These are phyloP conservation scores for Psittacula cyanocephala DNA, from an alignment of 2,113 vertebrate genomes.

Conservation along the genomic window DNA sequence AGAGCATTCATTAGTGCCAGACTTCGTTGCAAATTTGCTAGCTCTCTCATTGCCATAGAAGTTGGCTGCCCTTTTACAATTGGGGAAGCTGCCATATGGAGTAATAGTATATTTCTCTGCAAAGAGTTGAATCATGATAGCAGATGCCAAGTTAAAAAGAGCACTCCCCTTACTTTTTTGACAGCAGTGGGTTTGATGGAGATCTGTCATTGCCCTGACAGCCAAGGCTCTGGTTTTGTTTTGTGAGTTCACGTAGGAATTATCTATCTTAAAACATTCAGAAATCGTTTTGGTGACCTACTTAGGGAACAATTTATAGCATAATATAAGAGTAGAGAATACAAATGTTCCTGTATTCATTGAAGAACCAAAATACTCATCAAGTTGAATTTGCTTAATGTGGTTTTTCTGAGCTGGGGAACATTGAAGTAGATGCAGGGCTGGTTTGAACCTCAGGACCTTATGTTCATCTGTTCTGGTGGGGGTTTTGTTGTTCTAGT, in stretches of 20 bases:
- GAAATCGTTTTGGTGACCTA: constrained; percentile 46
- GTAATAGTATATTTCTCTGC: constrained; percentile 65
- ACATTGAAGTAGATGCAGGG: not conserved
- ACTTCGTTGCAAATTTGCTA: constrained; percentile 51
- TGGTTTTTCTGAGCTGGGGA: not conserved
- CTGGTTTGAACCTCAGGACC: constrained; percentile 43
- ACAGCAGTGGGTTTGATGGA: constrained; percentile 66
- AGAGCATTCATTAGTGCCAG: constrained; percentile 52
- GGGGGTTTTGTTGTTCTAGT: not conserved
- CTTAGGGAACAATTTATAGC: constrained; percentile 58
- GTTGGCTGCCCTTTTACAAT: constrained; percentile 64
- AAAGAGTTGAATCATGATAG: constrained; percentile 65
- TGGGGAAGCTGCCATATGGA: constrained; percentile 63
- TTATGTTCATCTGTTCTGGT: not conserved
- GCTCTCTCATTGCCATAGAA: constrained; percentile 41
- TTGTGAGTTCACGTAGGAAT: not conserved
- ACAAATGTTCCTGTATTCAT: constrained; percentile 29
- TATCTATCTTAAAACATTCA: constrained; percentile 17
- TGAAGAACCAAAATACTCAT: constrained; percentile 53
- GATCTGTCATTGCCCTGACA: constrained; percentile 45
- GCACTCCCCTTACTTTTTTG: constrained; percentile 60
- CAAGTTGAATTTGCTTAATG: constrained; percentile 30
- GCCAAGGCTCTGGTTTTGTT: constrained; percentile 29
- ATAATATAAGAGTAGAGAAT: constrained; percentile 26
- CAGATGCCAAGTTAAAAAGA: constrained; percentile 70